These are phyloP conservation scores for Bos indicus DNA, from an alignment of 2,113 vertebrate species.

Conservation along the genomic window DNA sequence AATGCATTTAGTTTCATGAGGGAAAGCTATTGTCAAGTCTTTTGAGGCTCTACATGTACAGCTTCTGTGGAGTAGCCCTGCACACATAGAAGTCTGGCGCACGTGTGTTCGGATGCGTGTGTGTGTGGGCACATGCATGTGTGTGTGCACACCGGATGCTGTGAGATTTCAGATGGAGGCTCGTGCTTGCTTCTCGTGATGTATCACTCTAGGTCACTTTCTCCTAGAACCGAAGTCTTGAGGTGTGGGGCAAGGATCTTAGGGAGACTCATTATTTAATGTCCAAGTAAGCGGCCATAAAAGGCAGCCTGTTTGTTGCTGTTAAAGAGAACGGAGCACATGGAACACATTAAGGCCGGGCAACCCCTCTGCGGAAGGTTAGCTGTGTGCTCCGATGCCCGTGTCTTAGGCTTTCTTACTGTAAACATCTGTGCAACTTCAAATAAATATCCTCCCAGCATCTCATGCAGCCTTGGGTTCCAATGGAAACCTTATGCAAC, in stretches of 20 bases:
- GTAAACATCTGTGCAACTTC: slow-evolving; percentile 7
- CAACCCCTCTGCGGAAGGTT: not conserved
- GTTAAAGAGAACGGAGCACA: not conserved
- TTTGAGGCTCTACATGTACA: not conserved
- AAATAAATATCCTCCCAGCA: slow-evolving; percentile 17
- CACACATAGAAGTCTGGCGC: fast-evolving
- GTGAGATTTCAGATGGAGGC: not conserved
- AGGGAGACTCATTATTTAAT: not conserved
- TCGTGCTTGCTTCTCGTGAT: not conserved
- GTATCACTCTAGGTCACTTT: not conserved
- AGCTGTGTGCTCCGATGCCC: not conserved
- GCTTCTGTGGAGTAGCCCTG: not conserved
- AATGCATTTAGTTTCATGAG: slow-evolving; percentile 21
- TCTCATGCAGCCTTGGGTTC: not conserved
- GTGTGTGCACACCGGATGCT: not conserved
- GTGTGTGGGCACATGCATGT: not conserved
- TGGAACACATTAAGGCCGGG: not conserved
- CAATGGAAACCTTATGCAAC: not conserved
- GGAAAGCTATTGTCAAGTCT: not conserved
- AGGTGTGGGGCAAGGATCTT: not conserved
- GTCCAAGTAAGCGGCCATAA: not conserved
- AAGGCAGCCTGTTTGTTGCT: not conserved
- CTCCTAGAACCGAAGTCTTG: not conserved
- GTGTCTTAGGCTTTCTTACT: not conserved
- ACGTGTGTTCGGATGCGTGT: fast-evolving